Conservation (phyloP, 2,797 vertebrate species). For the Prunella strophiata region DNA sequence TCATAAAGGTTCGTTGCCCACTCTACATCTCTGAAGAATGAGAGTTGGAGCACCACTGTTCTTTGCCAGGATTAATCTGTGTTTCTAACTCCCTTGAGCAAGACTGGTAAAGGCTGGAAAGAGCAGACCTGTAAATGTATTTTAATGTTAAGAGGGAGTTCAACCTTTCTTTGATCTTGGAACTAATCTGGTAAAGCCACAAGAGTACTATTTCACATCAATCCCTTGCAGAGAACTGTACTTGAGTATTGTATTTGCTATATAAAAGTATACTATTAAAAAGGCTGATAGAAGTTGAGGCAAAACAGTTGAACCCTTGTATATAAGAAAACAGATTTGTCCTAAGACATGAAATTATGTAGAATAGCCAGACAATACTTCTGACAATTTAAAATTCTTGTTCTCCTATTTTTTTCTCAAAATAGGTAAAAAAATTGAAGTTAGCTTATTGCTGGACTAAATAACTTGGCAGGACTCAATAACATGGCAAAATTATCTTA, state of each 20-base stretch:
- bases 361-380: neutral
- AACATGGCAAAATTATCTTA: conserved; percentile 12
- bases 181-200: neutral
- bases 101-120: neutral
- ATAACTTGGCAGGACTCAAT: neutral
- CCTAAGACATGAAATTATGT: neutral
- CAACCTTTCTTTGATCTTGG: neutral
- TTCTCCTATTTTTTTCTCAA: neutral
- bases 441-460: neutral
- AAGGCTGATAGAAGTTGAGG: neutral
- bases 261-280: neutral
- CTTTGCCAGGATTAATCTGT: neutral
- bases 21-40: neutral
- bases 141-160: neutral
- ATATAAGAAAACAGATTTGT: neutral
- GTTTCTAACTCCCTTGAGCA: neutral
- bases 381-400: neutral
- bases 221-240: neutral
- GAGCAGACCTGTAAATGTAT: neutral
- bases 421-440: neutral
- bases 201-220: neutral
- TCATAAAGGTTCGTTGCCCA: neutral
- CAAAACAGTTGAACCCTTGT: neutral
- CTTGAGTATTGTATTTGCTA: neutral
- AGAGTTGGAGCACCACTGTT: neutral